Percentiles rank a stretch among this genome's conserved stretches.
Evolutionary conservation across 2,797 vertebrate species (phyloP).

Genomic region (Ictinia mississippiensis): DNA sequence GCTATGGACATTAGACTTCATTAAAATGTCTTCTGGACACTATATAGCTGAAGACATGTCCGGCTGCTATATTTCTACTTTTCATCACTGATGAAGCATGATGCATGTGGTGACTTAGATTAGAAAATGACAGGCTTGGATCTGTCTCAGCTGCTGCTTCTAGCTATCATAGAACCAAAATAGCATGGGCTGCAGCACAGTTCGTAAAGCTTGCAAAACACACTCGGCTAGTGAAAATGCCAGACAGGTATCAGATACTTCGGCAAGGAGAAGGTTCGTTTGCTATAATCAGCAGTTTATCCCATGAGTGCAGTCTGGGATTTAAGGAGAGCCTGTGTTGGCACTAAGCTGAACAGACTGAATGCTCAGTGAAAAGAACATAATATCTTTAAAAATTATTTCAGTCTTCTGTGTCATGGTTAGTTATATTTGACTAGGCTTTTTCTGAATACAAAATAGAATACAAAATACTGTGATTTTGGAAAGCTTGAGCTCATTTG

Average conservation of each 20-base stretch:
- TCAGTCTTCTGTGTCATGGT: not conserved
- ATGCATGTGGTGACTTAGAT: not conserved
- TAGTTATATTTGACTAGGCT: not conserved
- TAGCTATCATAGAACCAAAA: not conserved
- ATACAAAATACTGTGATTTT: not conserved
- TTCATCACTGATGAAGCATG: not conserved
- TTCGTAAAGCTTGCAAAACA: not conserved
- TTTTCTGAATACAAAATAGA: not conserved
- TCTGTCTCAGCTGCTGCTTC: conserved; percentile 15
- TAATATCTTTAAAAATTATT: not conserved
- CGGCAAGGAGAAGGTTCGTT: not conserved
- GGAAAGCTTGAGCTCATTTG: not conserved
- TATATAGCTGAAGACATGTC: not conserved
- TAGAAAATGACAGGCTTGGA: conserved; percentile 25
- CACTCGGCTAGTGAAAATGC: not conserved
- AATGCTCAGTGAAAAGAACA: not conserved
- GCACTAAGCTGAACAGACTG: not conserved
- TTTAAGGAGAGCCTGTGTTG: not conserved
- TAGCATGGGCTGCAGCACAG: not conserved
- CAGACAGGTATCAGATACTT: conserved; percentile 28
- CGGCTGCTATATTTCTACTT: not conserved
- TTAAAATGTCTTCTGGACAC: not conserved
- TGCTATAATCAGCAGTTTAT: not conserved
- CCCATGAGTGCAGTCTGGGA: not conserved
- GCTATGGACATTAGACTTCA: not conserved